These are phyloP conservation scores for Pseudonaja textilis DNA, from an alignment of 2,113 vertebrate genomes.

Conservation along the genomic window DNA sequence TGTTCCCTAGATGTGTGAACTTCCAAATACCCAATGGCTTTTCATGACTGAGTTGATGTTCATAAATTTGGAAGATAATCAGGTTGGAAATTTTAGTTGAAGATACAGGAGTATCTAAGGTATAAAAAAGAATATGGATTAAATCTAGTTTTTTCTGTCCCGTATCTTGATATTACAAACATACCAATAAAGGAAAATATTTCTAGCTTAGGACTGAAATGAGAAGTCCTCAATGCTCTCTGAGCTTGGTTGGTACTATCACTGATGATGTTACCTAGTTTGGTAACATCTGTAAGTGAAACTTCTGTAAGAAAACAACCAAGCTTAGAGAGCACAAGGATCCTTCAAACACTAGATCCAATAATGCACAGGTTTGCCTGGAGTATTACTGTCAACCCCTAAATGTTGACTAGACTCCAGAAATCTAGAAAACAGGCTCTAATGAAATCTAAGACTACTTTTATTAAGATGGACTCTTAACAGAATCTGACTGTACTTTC, in stretches of 20 bases:
- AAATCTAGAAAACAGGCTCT: neutral
- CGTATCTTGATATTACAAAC: neutral
- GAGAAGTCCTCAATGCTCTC: neutral
- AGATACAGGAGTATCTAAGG: neutral
- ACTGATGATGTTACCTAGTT: neutral
- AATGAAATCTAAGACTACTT: neutral
- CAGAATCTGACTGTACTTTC: neutral
- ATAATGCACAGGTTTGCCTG: neutral
- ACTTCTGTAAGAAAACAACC: neutral
- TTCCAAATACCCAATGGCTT: neutral
- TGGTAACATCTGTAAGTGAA: neutral
- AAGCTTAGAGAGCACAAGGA: neutral
- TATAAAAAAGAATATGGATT: neutral
- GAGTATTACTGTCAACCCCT: neutral
- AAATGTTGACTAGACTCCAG: neutral
- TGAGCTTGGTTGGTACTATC: neutral
- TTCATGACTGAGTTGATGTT: neutral
- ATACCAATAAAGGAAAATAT: too few species aligned
- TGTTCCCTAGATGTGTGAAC: neutral
- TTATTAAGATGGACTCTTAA: neutral
- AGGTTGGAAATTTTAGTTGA: neutral
- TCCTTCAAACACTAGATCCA: neutral
- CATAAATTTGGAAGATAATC: neutral
- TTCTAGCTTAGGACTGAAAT: too few species aligned
- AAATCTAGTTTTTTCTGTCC: neutral